These are phyloP conservation scores for Coenobita brevimanus DNA, from an alignment of 1,140 invertebrate species.

Conservation along the genomic window DNA sequence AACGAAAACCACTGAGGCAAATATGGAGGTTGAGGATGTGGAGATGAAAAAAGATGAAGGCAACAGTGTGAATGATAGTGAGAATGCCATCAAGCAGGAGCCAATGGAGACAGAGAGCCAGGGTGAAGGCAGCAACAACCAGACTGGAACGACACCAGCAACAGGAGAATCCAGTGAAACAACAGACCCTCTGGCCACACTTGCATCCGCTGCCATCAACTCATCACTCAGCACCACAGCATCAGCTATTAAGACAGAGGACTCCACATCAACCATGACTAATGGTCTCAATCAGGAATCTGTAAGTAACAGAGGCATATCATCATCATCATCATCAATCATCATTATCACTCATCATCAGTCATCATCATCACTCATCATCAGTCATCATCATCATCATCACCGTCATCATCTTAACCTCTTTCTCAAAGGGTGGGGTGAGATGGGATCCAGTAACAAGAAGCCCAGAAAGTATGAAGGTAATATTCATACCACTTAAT, in stretches of 20 bases:
- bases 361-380: no score
- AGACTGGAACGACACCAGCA: background rate
- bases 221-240: constrained; percentile 55
- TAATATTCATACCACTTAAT: no score
- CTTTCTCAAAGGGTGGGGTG: no score
- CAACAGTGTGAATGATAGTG: constrained; percentile 29
- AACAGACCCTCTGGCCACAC: constrained; percentile 81
- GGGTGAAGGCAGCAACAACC: constrained; percentile 25
- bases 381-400: no score
- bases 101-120: constrained; percentile 57
- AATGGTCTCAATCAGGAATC: constrained; percentile 71
- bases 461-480: no score
- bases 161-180: constrained; percentile 28
- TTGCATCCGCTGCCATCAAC: constrained; percentile 81
- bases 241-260: constrained; percentile 68
- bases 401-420: no score
- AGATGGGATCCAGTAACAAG: no score
- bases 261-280: constrained; percentile 58
- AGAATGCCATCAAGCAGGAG: constrained; percentile 57
- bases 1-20: background rate
- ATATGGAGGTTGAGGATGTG: constrained; percentile 29
- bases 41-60: constrained; percentile 26
- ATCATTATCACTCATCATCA: no score
- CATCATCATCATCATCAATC: no score
- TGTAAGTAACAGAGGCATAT: constrained; percentile 53